Evolutionary conservation across 2,797 vertebrate genomes (phyloP).

Genomic region (Hippopotamyrus pictus): DNA sequence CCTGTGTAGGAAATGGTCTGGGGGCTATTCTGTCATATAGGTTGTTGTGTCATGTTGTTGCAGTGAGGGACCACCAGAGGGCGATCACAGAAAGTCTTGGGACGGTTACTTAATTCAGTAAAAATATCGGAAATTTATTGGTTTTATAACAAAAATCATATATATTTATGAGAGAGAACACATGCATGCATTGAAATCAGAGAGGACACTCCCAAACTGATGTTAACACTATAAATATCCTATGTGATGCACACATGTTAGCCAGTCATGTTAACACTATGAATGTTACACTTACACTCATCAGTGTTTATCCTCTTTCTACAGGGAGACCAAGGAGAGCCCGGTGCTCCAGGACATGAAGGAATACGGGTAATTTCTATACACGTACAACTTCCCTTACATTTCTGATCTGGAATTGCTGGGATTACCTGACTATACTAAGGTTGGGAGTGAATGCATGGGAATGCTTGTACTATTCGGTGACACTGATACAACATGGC

Average conservation of each 20-base stretch:
- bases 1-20: background rate
- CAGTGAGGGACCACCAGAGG: background rate
- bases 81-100: background rate
- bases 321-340: constrained; percentile 77
- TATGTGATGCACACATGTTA: background rate
- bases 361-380: constrained; percentile 79
- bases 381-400: background rate
- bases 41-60: background rate
- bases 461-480: background rate
- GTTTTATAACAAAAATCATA: background rate
- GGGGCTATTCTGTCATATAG: background rate
- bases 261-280: background rate
- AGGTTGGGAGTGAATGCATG: background rate
- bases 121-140: background rate
- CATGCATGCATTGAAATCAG: background rate
- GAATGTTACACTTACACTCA: background rate
- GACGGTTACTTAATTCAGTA: background rate
- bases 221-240: background rate
- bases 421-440: background rate
- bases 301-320: constrained; percentile 30
- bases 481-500: background rate
- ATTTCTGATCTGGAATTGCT: background rate
- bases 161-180: background rate
- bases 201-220: background rate
- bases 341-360: constrained; percentile 80